phyloP scores from a whole-genome alignment of 2,888 invertebrate species.

The Sphaerolaimus hirsutus region DNA sequence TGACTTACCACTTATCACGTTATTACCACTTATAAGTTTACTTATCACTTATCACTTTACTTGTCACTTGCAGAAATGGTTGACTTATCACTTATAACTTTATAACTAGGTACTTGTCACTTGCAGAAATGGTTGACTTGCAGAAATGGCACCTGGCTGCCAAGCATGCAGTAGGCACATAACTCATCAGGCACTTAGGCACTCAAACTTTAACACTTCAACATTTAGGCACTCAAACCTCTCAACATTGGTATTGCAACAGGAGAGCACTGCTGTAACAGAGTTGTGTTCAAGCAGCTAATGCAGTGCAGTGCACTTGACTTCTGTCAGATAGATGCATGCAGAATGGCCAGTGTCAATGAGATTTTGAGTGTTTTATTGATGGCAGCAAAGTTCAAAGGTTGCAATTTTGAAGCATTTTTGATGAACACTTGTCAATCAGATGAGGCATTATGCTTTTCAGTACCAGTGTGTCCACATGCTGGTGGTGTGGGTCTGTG shows the following conservation, averaged over 20 bases:
- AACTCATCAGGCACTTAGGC: too few relatives aligned
- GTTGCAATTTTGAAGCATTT: constrained; percentile 20
- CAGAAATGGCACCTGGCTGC: too few relatives aligned
- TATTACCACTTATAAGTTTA: too few relatives aligned
- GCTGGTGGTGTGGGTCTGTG: constrained; percentile 80
- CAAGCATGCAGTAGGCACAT: too few relatives aligned
- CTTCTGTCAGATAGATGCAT: constrained; percentile 69
- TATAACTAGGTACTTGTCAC: too few relatives aligned
- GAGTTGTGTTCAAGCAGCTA: constrained; percentile 68
- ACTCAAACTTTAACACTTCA: too few relatives aligned
- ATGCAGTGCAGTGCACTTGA: constrained; percentile 53
- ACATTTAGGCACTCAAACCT: constrained; percentile 35
- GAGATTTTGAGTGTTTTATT: constrained; percentile 63
- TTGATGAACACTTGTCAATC: not conserved
- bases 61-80: too few relatives aligned
- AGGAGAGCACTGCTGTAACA: constrained; percentile 71
- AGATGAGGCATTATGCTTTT: constrained; percentile 10
- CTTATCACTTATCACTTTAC: too few relatives aligned
- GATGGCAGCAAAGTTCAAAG: constrained; percentile 58
- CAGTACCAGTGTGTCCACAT: constrained; percentile 75
- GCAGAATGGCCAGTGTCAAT: constrained; percentile 53
- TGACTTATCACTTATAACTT: too few relatives aligned
- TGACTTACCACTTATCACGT: too few relatives aligned
- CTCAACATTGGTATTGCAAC: constrained; percentile 61
- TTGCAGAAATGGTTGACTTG: too few relatives aligned